Evolutionary conservation across 2,888 invertebrate species (phyloP).

Genomic region (Trimorus sp.): DNA sequence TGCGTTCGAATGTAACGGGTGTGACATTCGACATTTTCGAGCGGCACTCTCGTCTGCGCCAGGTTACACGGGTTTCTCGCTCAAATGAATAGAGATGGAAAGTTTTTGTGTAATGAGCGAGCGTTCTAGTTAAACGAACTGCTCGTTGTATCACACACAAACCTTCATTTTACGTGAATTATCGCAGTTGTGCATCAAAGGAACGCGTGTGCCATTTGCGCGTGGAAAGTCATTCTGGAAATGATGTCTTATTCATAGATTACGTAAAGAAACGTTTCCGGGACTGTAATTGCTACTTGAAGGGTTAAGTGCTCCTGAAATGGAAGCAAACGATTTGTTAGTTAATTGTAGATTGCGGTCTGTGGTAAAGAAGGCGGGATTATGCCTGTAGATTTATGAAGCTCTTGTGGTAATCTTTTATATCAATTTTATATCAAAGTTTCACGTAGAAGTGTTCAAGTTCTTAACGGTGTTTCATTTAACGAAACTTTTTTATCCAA

Average conservation of each 20-base stretch:
- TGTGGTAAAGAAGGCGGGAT: no score
- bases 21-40: slow-evolving; percentile 62
- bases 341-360: no score
- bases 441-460: no score
- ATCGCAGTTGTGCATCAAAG: slow-evolving; percentile 5
- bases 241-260: slow-evolving; percentile 8
- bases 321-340: no score
- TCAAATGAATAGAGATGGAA: slow-evolving; percentile 40
- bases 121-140: slow-evolving; percentile 32
- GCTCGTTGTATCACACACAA: slow-evolving; percentile 8
- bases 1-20: slow-evolving; percentile 64
- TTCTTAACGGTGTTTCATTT: background rate
- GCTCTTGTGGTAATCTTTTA: no score
- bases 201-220: slow-evolving; percentile 7
- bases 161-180: slow-evolving; percentile 22
- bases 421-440: no score
- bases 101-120: slow-evolving; percentile 34
- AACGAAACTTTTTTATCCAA: background rate
- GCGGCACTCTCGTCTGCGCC: slow-evolving; percentile 42
- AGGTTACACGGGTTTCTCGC: slow-evolving; percentile 30
- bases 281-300: no score
- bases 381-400: no score
- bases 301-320: no score
- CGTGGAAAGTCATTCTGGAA: slow-evolving; percentile 7
- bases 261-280: no score